These are phyloP conservation scores for Holothuria leucospilota DNA, from an alignment of 53 echinoderm and acorn worm genomes.

Conservation along the genomic window DNA sequence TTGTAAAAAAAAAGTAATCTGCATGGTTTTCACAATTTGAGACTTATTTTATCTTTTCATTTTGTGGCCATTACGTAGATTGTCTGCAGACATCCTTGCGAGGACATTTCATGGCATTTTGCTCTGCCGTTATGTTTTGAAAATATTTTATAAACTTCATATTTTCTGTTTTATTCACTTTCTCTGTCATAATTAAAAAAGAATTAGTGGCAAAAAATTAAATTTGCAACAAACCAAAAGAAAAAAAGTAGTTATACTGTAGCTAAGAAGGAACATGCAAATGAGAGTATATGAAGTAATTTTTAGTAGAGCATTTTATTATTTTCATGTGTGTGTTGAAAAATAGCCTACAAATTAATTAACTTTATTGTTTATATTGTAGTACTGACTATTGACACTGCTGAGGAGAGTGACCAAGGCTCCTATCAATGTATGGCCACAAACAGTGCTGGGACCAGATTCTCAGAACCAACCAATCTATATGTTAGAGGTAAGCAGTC, in stretches of 20 bases:
- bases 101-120: not conserved
- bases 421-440: slow-evolving; percentile 82
- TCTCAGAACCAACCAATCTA: slow-evolving; percentile 66
- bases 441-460: slow-evolving; percentile 81
- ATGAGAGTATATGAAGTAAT: not conserved
- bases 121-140: not conserved
- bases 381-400: slow-evolving; percentile 61
- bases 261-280: not conserved
- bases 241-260: too few species aligned
- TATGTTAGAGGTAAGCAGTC: slow-evolving; percentile 87
- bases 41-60: not conserved
- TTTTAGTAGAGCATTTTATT: too few species aligned
- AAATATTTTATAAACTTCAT: not conserved
- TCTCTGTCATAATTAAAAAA: too few species aligned
- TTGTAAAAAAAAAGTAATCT: not conserved
- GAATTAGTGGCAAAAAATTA: too few species aligned
- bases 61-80: not conserved
- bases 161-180: too few species aligned
- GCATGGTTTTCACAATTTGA: too few species aligned
- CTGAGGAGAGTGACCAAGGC: slow-evolving; percentile 73
- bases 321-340: too few species aligned
- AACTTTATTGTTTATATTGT: slow-evolving; percentile 44
- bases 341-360: not conserved
- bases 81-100: not conserved
- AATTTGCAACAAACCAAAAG: too few species aligned